A percentile compares a stretch with the other conserved stretches of the same genome.
Evolutionary conservation across 1,140 invertebrate species (phyloP).

Genomic region (Asobara japonica): DNA sequence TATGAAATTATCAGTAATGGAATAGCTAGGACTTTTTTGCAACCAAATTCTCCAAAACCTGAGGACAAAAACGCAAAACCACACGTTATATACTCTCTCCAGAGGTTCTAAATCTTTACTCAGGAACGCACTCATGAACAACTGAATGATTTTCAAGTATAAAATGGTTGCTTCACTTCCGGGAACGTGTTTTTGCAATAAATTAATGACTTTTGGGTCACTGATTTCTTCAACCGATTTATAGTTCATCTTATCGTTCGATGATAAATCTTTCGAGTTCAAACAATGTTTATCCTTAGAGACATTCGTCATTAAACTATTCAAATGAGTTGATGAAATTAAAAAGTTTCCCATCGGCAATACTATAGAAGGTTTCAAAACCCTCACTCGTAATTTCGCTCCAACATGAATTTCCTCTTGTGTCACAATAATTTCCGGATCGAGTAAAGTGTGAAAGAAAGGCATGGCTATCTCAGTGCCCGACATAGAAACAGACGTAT

Average conservation of each 20-base stretch:
- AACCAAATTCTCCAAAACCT: slow-evolving; percentile 22
- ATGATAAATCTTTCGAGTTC: slow-evolving; percentile 10
- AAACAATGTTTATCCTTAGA: slow-evolving; percentile 26
- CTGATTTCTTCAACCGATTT: slow-evolving; percentile 19
- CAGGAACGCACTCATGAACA: slow-evolving; percentile 7
- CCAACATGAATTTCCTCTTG: slow-evolving; percentile 31
- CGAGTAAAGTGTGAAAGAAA: slow-evolving; percentile 27
- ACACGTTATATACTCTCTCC: slow-evolving; percentile 8
- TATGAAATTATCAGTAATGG: slow-evolving; percentile 24
- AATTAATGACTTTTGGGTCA: slow-evolving; percentile 17
- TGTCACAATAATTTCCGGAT: slow-evolving; percentile 23
- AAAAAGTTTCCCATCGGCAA: slow-evolving; percentile 27
- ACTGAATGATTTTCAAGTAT: slow-evolving; percentile 7
- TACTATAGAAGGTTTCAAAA: slow-evolving; percentile 23
- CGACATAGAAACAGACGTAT: background rate
- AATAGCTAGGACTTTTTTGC: slow-evolving; percentile 4
- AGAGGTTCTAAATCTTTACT: slow-evolving; percentile 1
- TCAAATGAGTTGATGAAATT: slow-evolving; percentile 22
- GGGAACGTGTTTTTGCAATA: background rate
- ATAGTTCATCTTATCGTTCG: slow-evolving; percentile 31
- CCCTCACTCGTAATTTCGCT: slow-evolving; percentile 22
- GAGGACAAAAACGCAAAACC: slow-evolving; percentile 31
- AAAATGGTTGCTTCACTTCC: slow-evolving; percentile 12
- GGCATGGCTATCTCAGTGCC: background rate
- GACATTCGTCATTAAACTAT: slow-evolving; percentile 11